Evolutionary conservation across 2,888 invertebrate genomes (phyloP), one percentile per base, ranked within the genome.

Genomic region (Tenthredo scrophulariae): DNA sequence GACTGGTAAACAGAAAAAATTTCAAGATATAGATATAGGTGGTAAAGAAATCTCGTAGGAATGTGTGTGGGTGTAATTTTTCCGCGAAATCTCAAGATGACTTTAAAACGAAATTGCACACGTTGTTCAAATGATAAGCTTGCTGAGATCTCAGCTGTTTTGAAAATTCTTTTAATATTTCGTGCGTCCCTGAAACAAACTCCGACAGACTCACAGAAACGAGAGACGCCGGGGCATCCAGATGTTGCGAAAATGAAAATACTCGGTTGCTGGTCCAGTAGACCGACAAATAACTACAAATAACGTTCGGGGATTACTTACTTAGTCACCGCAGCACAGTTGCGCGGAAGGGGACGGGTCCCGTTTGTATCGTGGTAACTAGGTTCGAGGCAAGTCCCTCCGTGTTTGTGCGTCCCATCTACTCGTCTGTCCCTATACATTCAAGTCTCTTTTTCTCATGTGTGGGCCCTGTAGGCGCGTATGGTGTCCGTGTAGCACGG

Each of bases 221-320:
- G 33, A 74, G 50, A 33, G 37, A 26, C 37, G 72, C 74, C 6
- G 85, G 84, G 84, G 54, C 72, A 80, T 85, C 87, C 88, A 87
- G 87, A 88, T 87, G 89, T 86, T 86, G 86, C 75, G 87, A 88
- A 88, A 89, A 90, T 89, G 89, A 90, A 90, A 91, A 90, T 87
- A 86, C 86, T 89, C 84, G 87, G 85, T 86, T 84, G 83, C 83
- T 83, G 83, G 88, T 87, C 87, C 90, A 89, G 85, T 87, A 89
- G 89, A 92, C 89, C 92, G 92, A 92, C 88, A 92, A 92, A 92
- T 92, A 92, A 92, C 92, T 91, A 89, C 92, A 91, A 92, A 92
- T 92, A 92, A 92, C 91, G 90, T 92, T 92, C 89, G 91, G 89
- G 92, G 92, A 92, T 92, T 92, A 92, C 91, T 92, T 92, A 92